phyloP scores from a whole-genome alignment of 2,888 invertebrate species.

The Caenorhabditis sp. region DNA sequence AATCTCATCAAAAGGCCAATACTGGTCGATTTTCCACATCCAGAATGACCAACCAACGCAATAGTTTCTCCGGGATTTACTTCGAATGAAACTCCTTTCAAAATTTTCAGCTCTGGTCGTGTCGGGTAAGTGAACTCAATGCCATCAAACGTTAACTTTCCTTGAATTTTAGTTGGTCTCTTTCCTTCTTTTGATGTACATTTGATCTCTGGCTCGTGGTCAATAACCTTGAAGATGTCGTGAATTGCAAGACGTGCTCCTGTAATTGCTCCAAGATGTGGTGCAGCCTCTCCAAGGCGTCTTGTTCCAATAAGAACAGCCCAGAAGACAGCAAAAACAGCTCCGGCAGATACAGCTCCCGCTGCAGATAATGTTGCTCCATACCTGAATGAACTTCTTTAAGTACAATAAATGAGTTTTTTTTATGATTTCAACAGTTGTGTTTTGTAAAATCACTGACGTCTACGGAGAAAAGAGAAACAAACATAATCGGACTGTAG shows the following conservation, averaged over 20 bases:
- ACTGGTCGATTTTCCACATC: slow-evolving; percentile 79
- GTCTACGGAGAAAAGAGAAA: neutral
- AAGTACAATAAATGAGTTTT: too few relatives aligned
- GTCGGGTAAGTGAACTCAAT: slow-evolving; percentile 85
- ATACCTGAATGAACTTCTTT: slow-evolving; percentile 73
- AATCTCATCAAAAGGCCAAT: slow-evolving; percentile 75
- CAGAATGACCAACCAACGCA: slow-evolving; percentile 78
- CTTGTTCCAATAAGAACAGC: slow-evolving; percentile 83
- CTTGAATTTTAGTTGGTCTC: slow-evolving; percentile 83
- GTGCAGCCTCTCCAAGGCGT: slow-evolving; percentile 89
- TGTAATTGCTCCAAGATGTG: slow-evolving; percentile 90
- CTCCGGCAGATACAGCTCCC: slow-evolving; percentile 73
- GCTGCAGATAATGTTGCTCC: slow-evolving; percentile 70
- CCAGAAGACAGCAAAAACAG: slow-evolving; percentile 79
- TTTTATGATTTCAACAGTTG: neutral
- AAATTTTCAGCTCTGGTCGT: slow-evolving; percentile 82
- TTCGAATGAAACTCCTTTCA: slow-evolving; percentile 74
- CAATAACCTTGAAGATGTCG: slow-evolving; percentile 85
- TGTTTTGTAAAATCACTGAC: slow-evolving; percentile 7
- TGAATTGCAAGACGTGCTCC: slow-evolving; percentile 90
- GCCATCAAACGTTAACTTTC: slow-evolving; percentile 84
- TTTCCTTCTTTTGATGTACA: slow-evolving; percentile 84
- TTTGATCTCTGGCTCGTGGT: slow-evolving; percentile 85
- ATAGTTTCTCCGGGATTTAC: slow-evolving; percentile 75
- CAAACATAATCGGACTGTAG: neutral